Conservation (phyloP, 2,888 invertebrate species). For the Agonopterix subpropinquella region DNA sequence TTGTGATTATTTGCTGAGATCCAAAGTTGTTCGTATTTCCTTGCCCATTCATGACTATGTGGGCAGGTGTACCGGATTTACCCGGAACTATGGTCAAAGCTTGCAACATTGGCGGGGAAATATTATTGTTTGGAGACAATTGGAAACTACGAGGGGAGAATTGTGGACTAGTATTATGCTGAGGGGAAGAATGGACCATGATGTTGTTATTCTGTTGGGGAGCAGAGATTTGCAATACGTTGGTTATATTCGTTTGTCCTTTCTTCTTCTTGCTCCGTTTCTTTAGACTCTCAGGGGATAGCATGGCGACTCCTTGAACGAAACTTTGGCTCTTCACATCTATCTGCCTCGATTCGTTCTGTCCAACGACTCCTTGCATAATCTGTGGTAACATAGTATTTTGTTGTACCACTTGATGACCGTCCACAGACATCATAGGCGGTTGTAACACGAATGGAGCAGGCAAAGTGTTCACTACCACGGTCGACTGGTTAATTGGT, state of each 20-base stretch:
- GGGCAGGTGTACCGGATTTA: slow-evolving; percentile 82
- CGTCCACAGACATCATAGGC: slow-evolving; percentile 85
- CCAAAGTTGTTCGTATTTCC: slow-evolving; percentile 76
- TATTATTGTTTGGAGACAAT: slow-evolving; percentile 80
- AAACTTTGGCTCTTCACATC: slow-evolving; percentile 68
- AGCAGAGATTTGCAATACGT: slow-evolving; percentile 81
- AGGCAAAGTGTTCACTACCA: slow-evolving; percentile 87
- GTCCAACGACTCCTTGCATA: slow-evolving; percentile 78
- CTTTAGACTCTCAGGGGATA: slow-evolving; percentile 82
- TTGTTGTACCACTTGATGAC: slow-evolving; percentile 78
- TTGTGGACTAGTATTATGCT: slow-evolving; percentile 63
- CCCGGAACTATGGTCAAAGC: slow-evolving; percentile 86
- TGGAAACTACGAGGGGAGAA: slow-evolving; percentile 87
- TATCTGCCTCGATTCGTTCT: slow-evolving; percentile 69
- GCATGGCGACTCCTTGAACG: slow-evolving; percentile 62
- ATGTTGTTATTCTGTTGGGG: slow-evolving; percentile 80
- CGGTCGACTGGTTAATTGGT: slow-evolving; percentile 84
- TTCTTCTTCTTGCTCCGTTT: slow-evolving; percentile 85
- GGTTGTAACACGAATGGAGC: slow-evolving; percentile 87
- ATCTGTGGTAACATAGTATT: slow-evolving; percentile 82
- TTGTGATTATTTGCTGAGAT: slow-evolving; percentile 81
- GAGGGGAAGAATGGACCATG: slow-evolving; percentile 71
- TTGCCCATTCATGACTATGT: slow-evolving; percentile 87
- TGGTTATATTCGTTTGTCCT: slow-evolving; percentile 80
- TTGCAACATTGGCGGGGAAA: slow-evolving; percentile 82